Evolutionary conservation across 2,113 vertebrate species (phyloP).

Genomic region (Poecile atricapillus): DNA sequence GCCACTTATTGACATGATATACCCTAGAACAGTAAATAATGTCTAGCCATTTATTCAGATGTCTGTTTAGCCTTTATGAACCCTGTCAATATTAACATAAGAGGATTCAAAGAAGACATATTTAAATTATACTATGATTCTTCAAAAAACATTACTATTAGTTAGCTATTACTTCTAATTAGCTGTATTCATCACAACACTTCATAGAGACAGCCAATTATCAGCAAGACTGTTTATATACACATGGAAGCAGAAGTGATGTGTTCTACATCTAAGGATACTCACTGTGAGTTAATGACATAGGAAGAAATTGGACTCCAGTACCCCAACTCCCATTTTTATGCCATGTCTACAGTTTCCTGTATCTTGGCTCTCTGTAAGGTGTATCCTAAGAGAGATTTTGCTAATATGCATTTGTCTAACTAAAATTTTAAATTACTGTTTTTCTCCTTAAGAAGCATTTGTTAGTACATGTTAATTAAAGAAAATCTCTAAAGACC

Average conservation of each 20-base stretch:
- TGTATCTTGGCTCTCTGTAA: neutral
- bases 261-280: neutral
- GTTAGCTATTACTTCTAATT: slow-evolving; percentile 1
- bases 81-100: neutral
- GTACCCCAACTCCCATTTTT: neutral
- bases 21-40: neutral
- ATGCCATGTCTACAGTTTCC: neutral
- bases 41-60: neutral
- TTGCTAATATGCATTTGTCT: neutral
- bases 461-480: neutral
- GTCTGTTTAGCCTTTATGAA: neutral
- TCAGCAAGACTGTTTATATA: neutral
- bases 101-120: neutral
- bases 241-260: neutral
- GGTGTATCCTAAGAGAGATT: neutral
- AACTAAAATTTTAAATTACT: neutral
- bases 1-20: neutral
- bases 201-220: neutral
- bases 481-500: neutral
- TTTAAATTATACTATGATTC: neutral
- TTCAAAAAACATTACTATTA: neutral
- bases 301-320: neutral
- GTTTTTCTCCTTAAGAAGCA: neutral
- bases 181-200: neutral
- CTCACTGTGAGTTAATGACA: neutral